A percentile compares a stretch with the other conserved stretches of the same genome.
These are phyloP conservation scores for Rhamphomyia laevipes DNA, from an alignment of 2,888 invertebrate genomes.

Conservation along the genomic window DNA sequence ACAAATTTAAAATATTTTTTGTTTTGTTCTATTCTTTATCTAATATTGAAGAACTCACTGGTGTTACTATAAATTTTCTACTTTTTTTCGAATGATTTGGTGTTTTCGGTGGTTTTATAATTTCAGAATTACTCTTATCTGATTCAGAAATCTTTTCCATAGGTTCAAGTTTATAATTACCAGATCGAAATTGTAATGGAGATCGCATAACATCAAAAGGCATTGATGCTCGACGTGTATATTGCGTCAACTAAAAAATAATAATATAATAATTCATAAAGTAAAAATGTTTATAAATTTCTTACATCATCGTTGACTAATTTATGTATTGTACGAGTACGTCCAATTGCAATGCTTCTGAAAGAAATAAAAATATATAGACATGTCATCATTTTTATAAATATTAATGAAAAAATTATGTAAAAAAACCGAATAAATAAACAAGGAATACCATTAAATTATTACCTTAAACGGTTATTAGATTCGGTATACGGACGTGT, in stretches of 20 bases:
- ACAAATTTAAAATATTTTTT: too few species aligned
- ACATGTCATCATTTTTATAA: background rate
- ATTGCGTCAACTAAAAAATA: background rate
- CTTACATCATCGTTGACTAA: background rate
- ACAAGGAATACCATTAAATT: too few species aligned
- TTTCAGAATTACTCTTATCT: background rate
- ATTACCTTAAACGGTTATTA: slow-evolving; percentile 10
- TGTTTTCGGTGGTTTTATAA: background rate
- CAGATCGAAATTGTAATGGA: slow-evolving; percentile 7
- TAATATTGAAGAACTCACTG: slow-evolving; percentile 9
- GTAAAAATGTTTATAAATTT: background rate
- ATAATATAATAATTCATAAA: background rate
- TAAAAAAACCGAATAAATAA: slow-evolving; percentile 1
- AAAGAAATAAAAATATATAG: background rate
- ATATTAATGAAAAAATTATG: background rate
- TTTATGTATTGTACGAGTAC: background rate
- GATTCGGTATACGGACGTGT: slow-evolving; percentile 7
- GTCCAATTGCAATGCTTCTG: background rate
- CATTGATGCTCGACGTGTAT: slow-evolving; percentile 11
- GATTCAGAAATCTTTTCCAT: slow-evolving; percentile 7
- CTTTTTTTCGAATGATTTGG: slow-evolving; percentile 2
- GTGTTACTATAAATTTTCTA: slow-evolving; percentile 21
- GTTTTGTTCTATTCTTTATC: too few species aligned
- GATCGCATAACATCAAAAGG: slow-evolving; percentile 10
- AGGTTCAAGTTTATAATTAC: slow-evolving; percentile 4